Evolutionary conservation across 2,797 vertebrate species (phyloP), one percentile per base, ranked within the genome.

Genomic region (Lycodopsis pacificus): DNA sequence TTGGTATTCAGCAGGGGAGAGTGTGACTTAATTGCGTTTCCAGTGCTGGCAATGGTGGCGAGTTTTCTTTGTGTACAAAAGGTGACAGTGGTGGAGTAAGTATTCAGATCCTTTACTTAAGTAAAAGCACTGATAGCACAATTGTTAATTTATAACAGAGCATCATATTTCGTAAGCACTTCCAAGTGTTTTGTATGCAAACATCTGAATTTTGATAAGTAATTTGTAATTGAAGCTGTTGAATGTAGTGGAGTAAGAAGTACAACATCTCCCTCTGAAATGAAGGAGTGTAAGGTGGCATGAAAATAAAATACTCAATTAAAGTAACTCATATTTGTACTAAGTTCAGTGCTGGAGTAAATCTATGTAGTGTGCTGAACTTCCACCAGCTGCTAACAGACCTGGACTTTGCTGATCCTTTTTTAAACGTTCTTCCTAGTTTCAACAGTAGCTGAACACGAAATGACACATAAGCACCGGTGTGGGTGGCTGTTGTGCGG

Each of bases 381-480:
- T 61, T 46, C 64, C 38, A 30, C 22, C 58, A 74, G 70, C 79
- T 76, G 66, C 51, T 25, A 63, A 81, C 57, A 73, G 70, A 51
- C 66, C 76, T 69, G 80, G 76, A 78, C 27, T 81, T 77, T 34
- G 42, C 64, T 58, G 48, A 80, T 83, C 19, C 68, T 68, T 65
- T 51, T 22, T 22, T 44, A 62, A 20, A 65, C 22, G 15, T 62
- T 77, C 20, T 63, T 71, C 40, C 13, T 56, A 10, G 46, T 70
- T 62, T 68, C 15, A 80, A 79, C 80, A 86, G 84, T 58, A 88
- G 84, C 34, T 36, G 25, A 84, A 73, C 65, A 49, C 22, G 4
- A 73, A 88, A 86, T 84, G 82, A 86, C 76, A 72, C 59, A 67
- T 71, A 64, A 76, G 70, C 46, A 32, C 58, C 38, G 15, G 58